Evolutionary conservation across 2,888 invertebrate species (phyloP).

Genomic region (Leptura quadrifasciata): DNA sequence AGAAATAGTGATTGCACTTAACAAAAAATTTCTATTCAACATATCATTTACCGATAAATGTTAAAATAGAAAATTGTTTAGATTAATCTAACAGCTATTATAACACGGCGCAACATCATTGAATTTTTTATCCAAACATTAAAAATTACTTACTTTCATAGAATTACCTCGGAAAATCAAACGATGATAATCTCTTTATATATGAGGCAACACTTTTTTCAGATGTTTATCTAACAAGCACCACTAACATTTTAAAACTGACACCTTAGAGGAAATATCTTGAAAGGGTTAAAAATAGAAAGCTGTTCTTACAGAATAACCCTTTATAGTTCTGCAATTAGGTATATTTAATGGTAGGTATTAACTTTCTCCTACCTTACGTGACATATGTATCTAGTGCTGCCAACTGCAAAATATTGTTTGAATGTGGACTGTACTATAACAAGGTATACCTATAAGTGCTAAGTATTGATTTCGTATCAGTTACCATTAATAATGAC

Average conservation of each 20-base stretch:
- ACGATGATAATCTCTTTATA: not conserved
- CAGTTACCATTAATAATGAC: not conserved
- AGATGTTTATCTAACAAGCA: not conserved
- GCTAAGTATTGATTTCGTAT: not conserved
- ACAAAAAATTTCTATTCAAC: too few species aligned
- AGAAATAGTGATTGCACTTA: too few species aligned
- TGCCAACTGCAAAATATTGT: slow-evolving; percentile 5
- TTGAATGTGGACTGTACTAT: not conserved
- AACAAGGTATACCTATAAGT: not conserved
- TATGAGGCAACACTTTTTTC: not conserved
- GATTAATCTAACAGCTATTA: too few species aligned
- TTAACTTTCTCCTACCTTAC: slow-evolving; percentile 34
- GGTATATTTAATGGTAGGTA: slow-evolving; percentile 13
- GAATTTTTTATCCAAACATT: not conserved
- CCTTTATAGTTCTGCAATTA: slow-evolving; percentile 32
- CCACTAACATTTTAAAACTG: slow-evolving; percentile 10
- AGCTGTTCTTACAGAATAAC: slow-evolving; percentile 24
- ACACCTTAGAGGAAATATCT: slow-evolving; percentile 14
- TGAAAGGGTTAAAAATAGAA: slow-evolving; percentile 39
- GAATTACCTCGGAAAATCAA: not conserved
- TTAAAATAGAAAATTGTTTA: too few species aligned
- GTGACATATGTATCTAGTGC: slow-evolving; percentile 7
- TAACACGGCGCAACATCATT: too few species aligned
- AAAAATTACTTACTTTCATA: not conserved
- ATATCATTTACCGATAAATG: too few species aligned